Evolutionary conservation across 37 sponge, comb jelly and placozoan species (phyloP), one percentile per base, ranked within the genome.

Genomic region (Lycopodina hypogea): DNA sequence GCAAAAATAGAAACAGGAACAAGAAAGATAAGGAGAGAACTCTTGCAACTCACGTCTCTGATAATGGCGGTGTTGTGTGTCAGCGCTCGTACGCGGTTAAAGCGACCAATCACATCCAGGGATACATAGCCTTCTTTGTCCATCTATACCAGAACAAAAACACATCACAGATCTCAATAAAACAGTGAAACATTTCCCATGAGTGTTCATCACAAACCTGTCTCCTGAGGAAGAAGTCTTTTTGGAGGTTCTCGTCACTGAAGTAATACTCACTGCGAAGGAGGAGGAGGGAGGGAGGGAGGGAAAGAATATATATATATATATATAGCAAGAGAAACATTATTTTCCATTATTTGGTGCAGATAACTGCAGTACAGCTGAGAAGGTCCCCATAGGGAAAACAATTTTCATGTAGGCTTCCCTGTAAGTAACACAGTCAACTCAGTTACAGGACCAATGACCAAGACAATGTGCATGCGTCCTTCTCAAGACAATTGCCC

Each of bases 171-270:
- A 35, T 32, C 36, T 30, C 37, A 24, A 22, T 23, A 0, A 37
- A 12, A 33, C 42, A n/a, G 19, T 0, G 21, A 7, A 14, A 26
- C 1, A 2, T 14, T 29, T 3, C 58, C 68, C 1, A 24, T 18
- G 17, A 69, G 0, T 24, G 9, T 1, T 33, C 58, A 71, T 35
- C 53, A 52, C 86, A 40, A 23, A 95, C 96, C 96, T 95, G 94
- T 69, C 87, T 63, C 32, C 97, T 68, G 19, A 96, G 78, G 39
- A 86, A 96, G 52, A 94, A 88, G 68, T 99, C 99, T 61, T 94
- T 94, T 35, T 88, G 83, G 17, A 99, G 79, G 64, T 99, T 99
- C 45, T 96, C 93, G 42, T 91, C 88, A 63, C 97, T 96, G 88
- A 99, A 96, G 71, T 96, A 99, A 66, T 99, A 99, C 40, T 96